A percentile compares a stretch with the other conserved stretches of the same genome.
These are phyloP conservation scores for Drosophila algonquin DNA, from an alignment of 2,888 invertebrate species.

Conservation along the genomic window DNA sequence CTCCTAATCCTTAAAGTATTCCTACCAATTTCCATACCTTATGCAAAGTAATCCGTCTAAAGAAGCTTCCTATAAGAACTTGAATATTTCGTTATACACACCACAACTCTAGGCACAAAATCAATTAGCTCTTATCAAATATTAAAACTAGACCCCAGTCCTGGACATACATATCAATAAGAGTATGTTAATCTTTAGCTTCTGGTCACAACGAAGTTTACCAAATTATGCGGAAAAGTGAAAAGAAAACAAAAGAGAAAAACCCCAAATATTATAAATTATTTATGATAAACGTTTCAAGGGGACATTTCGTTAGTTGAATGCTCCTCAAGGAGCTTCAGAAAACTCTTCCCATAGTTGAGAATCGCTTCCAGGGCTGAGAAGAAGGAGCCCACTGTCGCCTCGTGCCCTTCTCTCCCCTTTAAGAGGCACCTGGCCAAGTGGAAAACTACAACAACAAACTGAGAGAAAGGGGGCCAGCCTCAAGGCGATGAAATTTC, in stretches of 20 bases:
- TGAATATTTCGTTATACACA: background rate
- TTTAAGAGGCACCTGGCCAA: conserved; percentile 55
- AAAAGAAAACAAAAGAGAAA: conserved; percentile 49
- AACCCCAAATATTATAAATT: conserved; percentile 63
- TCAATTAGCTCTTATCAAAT: conserved; percentile 1
- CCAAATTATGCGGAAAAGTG: conserved; percentile 23
- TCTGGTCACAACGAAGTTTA: conserved; percentile 16
- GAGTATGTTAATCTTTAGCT: conserved; percentile 11
- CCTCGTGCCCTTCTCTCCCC: background rate
- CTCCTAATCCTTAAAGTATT: background rate
- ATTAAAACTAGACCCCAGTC: conserved; percentile 8
- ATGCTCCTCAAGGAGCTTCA: conserved; percentile 14
- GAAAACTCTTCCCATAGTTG: conserved; percentile 4
- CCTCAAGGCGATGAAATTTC: conserved; percentile 69
- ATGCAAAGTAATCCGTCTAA: background rate
- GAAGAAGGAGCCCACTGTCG: background rate
- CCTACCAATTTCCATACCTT: too few relatives aligned
- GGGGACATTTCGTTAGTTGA: conserved; percentile 60
- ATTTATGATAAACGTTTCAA: conserved; percentile 73
- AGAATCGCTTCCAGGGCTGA: background rate
- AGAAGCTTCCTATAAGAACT: background rate
- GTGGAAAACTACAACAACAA: conserved; percentile 50
- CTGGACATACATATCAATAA: conserved; percentile 12
- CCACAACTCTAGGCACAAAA: background rate
- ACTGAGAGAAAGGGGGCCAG: conserved; percentile 52